These are phyloP conservation scores for Coecobrya sp. DNA, from an alignment of 2,888 invertebrate species.

Conservation along the genomic window DNA sequence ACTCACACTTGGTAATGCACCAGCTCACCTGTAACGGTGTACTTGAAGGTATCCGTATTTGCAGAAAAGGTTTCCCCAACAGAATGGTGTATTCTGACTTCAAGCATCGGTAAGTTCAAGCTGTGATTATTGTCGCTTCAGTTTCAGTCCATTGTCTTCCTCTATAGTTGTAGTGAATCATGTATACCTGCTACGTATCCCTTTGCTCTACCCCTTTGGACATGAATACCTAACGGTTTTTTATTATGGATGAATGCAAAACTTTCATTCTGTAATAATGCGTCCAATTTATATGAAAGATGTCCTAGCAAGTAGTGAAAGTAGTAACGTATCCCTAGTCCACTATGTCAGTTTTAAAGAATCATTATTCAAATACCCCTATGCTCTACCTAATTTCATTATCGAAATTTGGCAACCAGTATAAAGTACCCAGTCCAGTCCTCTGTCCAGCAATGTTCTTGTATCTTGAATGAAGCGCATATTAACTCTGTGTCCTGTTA, in stretches of 20 bases:
- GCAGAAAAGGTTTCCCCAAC: conserved; percentile 99
- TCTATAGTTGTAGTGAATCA: background rate
- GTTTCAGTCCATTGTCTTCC: background rate
- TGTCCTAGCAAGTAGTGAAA: background rate
- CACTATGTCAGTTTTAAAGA: background rate
- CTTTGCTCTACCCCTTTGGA: conserved; percentile 32
- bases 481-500: conserved; percentile 54
- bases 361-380: background rate
- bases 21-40: conserved; percentile 99
- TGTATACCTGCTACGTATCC: background rate
- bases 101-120: conserved; percentile 97
- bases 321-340: conserved; percentile 42
- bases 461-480: conserved; percentile 6
- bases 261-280: too few relatives aligned
- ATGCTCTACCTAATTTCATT: background rate
- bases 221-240: background rate
- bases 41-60: conserved; percentile 99
- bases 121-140: background rate
- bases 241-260: background rate
- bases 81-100: conserved; percentile 99
- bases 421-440: conserved; percentile 23
- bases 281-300: background rate
- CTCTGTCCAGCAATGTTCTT: conserved; percentile 9
- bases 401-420: background rate
- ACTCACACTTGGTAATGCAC: conserved; percentile 99